A percentile compares a stretch with the other conserved stretches of the same genome.
phyloP scores from a whole-genome alignment of 2,113 vertebrate genomes.

The Cochlearius cochlearius region DNA sequence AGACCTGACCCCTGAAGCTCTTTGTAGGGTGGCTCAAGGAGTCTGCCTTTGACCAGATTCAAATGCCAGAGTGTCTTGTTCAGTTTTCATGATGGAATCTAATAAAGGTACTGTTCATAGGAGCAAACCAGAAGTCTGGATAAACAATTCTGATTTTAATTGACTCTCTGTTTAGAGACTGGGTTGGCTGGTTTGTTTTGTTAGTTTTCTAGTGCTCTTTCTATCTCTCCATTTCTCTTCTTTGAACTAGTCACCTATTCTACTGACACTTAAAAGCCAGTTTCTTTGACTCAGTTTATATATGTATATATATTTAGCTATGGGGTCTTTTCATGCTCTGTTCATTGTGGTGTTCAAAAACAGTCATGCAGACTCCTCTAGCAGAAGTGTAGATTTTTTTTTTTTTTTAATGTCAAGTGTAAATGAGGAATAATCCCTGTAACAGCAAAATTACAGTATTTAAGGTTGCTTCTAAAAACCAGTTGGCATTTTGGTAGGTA shows the following conservation, averaged over 20 bases:
- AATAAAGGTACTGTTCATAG: neutral
- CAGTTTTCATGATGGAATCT: neutral
- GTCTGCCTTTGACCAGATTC: neutral
- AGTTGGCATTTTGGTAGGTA: neutral
- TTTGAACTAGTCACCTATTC: neutral
- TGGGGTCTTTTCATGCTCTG: neutral
- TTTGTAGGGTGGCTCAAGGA: neutral
- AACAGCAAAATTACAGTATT: neutral
- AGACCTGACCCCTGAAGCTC: neutral
- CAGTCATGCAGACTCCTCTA: neutral
- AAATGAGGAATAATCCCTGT: neutral
- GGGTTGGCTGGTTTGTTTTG: neutral
- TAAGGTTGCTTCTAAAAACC: neutral
- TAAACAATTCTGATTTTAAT: neutral
- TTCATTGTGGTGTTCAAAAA: neutral
- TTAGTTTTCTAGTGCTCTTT: neutral
- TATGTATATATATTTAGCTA: neutral
- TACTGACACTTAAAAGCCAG: neutral
- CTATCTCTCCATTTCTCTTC: neutral
- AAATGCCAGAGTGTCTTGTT: neutral
- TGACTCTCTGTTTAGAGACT: neutral
- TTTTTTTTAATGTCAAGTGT: neutral
- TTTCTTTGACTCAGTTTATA: neutral
- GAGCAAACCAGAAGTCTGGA: neutral
- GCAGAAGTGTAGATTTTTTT: neutral